Base-by-base conservation (phyloP, 2,113 vertebrate species). In the Dasyurus viverrinus region DNA sequence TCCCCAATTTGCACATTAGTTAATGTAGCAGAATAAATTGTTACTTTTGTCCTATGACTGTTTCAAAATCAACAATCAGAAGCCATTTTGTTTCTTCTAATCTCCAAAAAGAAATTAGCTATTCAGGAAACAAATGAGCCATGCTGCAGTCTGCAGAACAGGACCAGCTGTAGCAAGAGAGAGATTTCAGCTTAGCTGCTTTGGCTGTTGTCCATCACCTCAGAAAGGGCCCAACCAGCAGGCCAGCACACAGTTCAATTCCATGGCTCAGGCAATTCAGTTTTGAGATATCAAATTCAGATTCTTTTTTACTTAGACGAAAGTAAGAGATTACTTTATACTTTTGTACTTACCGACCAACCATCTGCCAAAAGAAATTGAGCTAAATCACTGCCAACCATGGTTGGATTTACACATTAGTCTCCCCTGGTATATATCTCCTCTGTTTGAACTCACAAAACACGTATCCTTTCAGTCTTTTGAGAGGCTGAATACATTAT, bases 281-380 rank as follows among this genome's bases (percentile, higher is more conserved):
- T 96, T 48, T 94, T 91, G 92, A 96, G 93, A 94, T 54, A 89
- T 93, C 91, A 95, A 90, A 50, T 95, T 95, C 53, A 93, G 93
- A 95, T 90, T 96, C 76, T 93, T 94, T 26, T 96, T 95, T 94
- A 30, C 91, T 94, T 54, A 93, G 91, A 93, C 91, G 92, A 93
- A 93, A 91, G 89, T 53, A 47, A 93, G 68, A 93, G 91, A 94
- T 90, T 93, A 96, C 93, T 91, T n/a, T 94, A 23, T 94, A 90
- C 92, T 96, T 95, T 94, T 90, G 93, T 92, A 54, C 55, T 89
- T 60, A 84, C 90, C 60, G 68, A 54, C 54, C 96, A 53, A 93
- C 89, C 92, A 93, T 93, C 55, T 91, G 47, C 55, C 89, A 92
- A 95, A 84, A 92, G 36, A 47, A 96, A 84, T 94, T 91, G 54